These are phyloP conservation scores for Rhabdomys pumilio DNA, from an alignment of 2,797 vertebrate genomes.

Conservation along the genomic window DNA sequence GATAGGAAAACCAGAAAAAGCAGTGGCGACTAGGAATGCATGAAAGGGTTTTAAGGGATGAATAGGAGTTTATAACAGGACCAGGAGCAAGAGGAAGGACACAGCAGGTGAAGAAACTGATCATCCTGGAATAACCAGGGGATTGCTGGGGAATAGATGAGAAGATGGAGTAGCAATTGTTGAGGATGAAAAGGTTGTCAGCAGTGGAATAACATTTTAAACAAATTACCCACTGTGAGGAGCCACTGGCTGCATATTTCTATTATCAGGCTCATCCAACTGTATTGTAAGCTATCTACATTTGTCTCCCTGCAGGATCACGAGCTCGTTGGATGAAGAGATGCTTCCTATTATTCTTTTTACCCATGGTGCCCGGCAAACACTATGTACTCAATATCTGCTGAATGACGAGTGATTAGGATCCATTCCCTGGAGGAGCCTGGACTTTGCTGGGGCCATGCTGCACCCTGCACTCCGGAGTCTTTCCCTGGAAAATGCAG, in stretches of 20 bases:
- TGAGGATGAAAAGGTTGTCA: conserved; percentile 57
- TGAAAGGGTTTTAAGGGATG: conserved; percentile 63
- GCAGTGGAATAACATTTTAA: conserved; percentile 58
- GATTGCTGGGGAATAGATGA: conserved; percentile 38
- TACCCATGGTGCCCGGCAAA: neutral
- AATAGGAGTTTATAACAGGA: conserved; percentile 60
- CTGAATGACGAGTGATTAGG: conserved; percentile 6
- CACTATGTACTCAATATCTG: neutral
- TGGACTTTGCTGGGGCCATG: neutral
- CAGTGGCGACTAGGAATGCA: neutral
- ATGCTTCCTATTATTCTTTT: conserved; percentile 39
- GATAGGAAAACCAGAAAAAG: conserved; percentile 16
- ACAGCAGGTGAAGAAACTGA: neutral
- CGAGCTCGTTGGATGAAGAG: conserved; percentile 29
- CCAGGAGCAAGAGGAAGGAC: neutral
- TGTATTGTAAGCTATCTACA: conserved; percentile 21
- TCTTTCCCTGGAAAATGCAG: rapidly evolving
- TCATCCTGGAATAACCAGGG: neutral
- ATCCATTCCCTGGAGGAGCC: neutral
- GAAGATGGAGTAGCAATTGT: conserved; percentile 1
- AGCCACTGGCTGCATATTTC: conserved; percentile 16
- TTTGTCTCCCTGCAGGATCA: conserved; percentile 59
- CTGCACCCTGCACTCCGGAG: neutral
- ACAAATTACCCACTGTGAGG: conserved; percentile 66
- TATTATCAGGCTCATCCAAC: conserved; percentile 68